Evolutionary conservation across 2,797 vertebrate species (phyloP), one percentile per base, ranked within the genome.

Genomic region (Channallabes apus): DNA sequence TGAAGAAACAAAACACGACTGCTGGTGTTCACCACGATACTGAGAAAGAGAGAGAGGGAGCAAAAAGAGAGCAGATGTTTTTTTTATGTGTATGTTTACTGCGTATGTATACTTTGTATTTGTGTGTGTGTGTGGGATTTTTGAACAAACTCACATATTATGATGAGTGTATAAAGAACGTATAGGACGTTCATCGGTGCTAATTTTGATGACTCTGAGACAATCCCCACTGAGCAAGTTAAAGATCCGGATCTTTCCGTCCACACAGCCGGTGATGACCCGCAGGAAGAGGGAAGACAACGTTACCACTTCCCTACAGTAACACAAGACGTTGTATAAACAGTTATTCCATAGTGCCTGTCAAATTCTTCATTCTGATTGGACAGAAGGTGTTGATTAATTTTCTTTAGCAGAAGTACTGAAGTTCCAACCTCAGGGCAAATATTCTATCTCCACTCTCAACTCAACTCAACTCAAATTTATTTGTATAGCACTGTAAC

Each of bases 231-330:
- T 95, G 84, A 98, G 92, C 88, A 97, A 96, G 87, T 93, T 96
- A 83, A 98, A 98, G 51, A 98, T 92, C 1, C 96, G 94, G 80
- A 98, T 96, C 91, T 94, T 97, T 67, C 97, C 97, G 0, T 99
- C 97, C 1, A 88, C 93, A 46, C 97, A 98, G 87, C 96, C 96
- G 0, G 95, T 99, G 90, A 98, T 83, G 51, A 98, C 94, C n/a
- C 97, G 90, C 65, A 99, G 96, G 89, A 94, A 97, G 67, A 94
- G 85, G 27, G 97, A 93, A 12, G 93, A 92, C 91, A 98, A 84
- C 0, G 95, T 93, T 38, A 93, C 92, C 0, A 99, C 97, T 86
- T 95, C 96, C 93, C 97, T 99, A 86, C n/a, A 87, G 80, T 75
- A 75, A 27, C 62, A 58, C 58, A 69, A 58, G 6, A 41, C 35